Base-by-base conservation (phyloP, 2,797 vertebrate species). In the Fundulus diaphanus region DNA sequence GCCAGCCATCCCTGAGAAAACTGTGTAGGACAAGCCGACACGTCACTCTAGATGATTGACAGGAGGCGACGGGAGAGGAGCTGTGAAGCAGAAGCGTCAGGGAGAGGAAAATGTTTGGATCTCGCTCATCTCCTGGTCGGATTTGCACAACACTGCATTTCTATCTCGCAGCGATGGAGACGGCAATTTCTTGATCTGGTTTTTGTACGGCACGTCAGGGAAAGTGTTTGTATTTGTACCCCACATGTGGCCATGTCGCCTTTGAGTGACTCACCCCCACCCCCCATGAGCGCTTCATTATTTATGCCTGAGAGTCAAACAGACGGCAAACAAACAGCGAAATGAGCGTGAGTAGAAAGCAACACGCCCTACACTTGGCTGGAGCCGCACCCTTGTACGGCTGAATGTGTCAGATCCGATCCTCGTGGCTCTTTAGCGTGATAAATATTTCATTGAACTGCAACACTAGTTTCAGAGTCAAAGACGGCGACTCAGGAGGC, bases 331-430 rank as follows among this genome's bases (percentile, higher is more conserved):
- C 83, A 92, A 92, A 91, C 82, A 89, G 48, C 16, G 24, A 86
- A 83, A 84, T 76, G 69, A 90, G 85, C 76, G 77, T 76, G 68
- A 85, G 79, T 37, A 68, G 33, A 72, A 70, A 68, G 37, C 71
- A 73, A 75, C 65, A 74, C 61, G 33, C 57, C 44, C 46, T 70
- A 35, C 57, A 67, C 66, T 89, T 91, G 84, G 85, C 85, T 87
- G 74, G 65, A 78, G 63, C 27, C 37, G 73, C 35, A 8, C 71
- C 74, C 79, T 87, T 87, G 67, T 35, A 82, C 86, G 80, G 89
- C 88, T 92, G 90, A 92, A 91, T 91, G 86, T 90, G 90, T 93
- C 88, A 86, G 78, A 90, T 90, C 83, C 80, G 87, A 85, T 93
- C 89, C 89, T 86, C 81, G 61, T 87, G 89, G 84, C 83, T 87